Evolutionary conservation across 2,888 invertebrate genomes (phyloP), one percentile per base, ranked within the genome.

Genomic region (Cenopis cana): DNA sequence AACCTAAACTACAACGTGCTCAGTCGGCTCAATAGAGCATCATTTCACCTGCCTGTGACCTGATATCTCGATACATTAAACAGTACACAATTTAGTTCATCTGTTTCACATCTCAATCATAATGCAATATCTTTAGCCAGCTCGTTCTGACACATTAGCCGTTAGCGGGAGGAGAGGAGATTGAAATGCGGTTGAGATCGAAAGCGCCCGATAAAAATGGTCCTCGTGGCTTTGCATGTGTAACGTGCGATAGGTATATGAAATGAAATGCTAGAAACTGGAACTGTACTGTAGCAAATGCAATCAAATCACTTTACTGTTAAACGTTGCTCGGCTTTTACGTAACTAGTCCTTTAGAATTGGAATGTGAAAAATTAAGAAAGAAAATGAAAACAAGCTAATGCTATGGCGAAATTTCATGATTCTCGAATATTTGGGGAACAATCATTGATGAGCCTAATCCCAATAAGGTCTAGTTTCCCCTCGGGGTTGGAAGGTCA

Each of bases 1-100:
- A 54, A 5, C 20, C 18, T 2, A 10, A 50, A 50, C 18, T 18
- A 24, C 52, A 11, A 24, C 20, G 10, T 54, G 12, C 52, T 54
- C 52, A 12, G 52, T 20, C 18, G 20, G 55, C 55, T 33, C 2
- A n/a, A 56, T 56, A 14, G 54, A 24, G 24, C 24, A 54, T 14
- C 18, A 57, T 57, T 57, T 57, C 57, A 38, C 57, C 38, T 36
- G 38, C 57, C 38, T 36, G 38, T 20, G 57, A 57, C 18, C 18
- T 20, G 57, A 38, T 57, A 20, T 57, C 57, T 18, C 38, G 18
- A 57, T 36, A 18, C 17, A 2, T 38, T 17, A 18, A 18, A 14
- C 4, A 12, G 12, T 2, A 12, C 38, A 5, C 41, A 6, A 41
- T 41, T 41, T 12, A 5, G 41, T 41, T 41, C 14, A 14, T n/a